Conservation (phyloP, 2,797 vertebrate genomes). For the Apodemus agrarius region DNA sequence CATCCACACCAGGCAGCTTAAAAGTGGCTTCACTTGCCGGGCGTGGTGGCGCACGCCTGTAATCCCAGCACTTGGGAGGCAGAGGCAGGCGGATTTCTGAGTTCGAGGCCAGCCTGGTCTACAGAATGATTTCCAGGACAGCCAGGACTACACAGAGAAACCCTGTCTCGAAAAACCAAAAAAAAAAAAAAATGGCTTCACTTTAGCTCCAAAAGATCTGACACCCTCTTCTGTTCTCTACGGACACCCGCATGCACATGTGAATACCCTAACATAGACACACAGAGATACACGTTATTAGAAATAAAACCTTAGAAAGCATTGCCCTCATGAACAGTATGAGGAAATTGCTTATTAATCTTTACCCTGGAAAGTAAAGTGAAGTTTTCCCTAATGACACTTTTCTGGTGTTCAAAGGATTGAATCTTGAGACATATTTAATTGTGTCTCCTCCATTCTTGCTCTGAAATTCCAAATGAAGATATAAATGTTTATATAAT, state of each 20-base stretch:
- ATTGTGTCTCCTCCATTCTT: neutral
- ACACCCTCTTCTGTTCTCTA: neutral
- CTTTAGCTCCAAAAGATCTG: neutral
- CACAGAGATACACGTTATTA: neutral
- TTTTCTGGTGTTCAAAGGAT: neutral
- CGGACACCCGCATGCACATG: neutral
- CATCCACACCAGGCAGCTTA: neutral
- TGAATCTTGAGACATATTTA: neutral
- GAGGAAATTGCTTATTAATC: neutral
- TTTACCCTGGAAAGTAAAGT: slow-evolving; percentile 46
- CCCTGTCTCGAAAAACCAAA: no score
- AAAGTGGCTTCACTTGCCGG: no score
- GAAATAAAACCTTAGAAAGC: neutral
- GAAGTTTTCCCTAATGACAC: slow-evolving; percentile 16
- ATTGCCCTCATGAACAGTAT: neutral
- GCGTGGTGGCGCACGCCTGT: no score
- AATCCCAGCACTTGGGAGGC: no score
- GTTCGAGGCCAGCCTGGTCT: no score
- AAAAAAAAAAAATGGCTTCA: no score
- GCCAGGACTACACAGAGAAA: no score
- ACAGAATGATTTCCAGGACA: no score
- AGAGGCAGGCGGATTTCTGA: no score
- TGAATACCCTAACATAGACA: neutral
- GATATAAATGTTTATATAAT: neutral
- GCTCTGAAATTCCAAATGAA: neutral